These are phyloP conservation scores for Maconellicoccus hirsutus DNA, from an alignment of 1,140 invertebrate species.

Conservation along the genomic window DNA sequence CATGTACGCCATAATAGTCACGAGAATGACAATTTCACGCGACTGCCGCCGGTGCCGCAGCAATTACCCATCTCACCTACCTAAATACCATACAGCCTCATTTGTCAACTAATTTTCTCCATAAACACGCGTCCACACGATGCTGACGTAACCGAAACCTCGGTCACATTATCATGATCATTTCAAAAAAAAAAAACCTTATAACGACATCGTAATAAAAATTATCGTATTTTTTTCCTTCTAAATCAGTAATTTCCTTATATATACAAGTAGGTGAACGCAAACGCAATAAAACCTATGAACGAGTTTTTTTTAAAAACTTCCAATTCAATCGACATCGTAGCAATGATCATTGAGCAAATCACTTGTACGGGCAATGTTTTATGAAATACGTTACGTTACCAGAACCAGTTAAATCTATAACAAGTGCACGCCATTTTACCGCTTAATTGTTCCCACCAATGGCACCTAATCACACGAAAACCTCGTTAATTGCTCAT, in stretches of 20 bases:
- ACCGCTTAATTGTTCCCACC: too few species aligned
- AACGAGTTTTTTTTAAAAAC: not conserved
- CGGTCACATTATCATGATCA: too few species aligned
- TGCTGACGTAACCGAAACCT: not conserved
- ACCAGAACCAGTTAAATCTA: not conserved
- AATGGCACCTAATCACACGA: too few species aligned
- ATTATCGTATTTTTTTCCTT: not conserved
- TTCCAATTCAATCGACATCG: not conserved
- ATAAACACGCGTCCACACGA: not conserved
- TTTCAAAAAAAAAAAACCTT: not conserved
- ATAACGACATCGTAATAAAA: too few species aligned
- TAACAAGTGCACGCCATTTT: too few species aligned
- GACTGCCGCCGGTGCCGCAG: not conserved
- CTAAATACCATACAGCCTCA: not conserved
- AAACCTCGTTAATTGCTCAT: too few species aligned
- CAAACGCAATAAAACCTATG: not conserved
- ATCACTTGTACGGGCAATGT: not conserved
- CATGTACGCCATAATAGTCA: too few species aligned
- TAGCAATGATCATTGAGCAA: not conserved
- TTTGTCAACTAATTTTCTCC: not conserved
- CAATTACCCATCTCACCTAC: not conserved
- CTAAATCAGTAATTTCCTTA: not conserved
- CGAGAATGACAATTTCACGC: not conserved
- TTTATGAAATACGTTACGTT: not conserved
- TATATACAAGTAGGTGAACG: conserved; percentile 1